Conservation (phyloP, 2,113 vertebrate species). For the Drymodes brunneopygia region DNA sequence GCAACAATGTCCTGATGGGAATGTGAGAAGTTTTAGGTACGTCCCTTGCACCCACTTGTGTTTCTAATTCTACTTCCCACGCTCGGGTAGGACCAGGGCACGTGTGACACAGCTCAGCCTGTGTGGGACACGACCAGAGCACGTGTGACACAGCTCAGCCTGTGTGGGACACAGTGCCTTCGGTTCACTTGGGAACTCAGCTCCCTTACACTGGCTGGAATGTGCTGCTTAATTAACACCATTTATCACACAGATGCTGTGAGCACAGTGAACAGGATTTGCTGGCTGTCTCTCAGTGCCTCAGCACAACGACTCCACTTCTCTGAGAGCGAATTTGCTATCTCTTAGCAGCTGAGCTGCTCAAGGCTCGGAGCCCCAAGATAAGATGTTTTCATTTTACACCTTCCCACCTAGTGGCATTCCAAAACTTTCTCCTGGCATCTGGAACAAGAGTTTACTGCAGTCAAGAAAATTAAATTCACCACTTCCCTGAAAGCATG, state of each 20-base stretch:
- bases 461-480: not conserved
- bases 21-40: not conserved
- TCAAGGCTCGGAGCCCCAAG: not conserved
- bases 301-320: not conserved
- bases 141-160: accelerated
- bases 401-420: not conserved
- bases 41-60: not conserved
- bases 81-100: accelerated
- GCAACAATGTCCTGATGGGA: not conserved
- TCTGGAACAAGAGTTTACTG: not conserved
- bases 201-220: not conserved
- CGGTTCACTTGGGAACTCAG: not conserved
- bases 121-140: accelerated
- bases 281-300: not conserved
- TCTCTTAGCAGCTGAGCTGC: not conserved
- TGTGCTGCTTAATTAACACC: not conserved
- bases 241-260: not conserved
- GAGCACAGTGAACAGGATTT: not conserved
- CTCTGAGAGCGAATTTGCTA: not conserved
- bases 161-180: not conserved
- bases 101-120: accelerated
- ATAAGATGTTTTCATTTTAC: not conserved
- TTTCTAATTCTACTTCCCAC: not conserved
- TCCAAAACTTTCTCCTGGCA: not conserved
- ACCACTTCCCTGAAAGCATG: accelerated